Conservation (phyloP, 2,888 invertebrate genomes). For the Torymus auratus region DNA sequence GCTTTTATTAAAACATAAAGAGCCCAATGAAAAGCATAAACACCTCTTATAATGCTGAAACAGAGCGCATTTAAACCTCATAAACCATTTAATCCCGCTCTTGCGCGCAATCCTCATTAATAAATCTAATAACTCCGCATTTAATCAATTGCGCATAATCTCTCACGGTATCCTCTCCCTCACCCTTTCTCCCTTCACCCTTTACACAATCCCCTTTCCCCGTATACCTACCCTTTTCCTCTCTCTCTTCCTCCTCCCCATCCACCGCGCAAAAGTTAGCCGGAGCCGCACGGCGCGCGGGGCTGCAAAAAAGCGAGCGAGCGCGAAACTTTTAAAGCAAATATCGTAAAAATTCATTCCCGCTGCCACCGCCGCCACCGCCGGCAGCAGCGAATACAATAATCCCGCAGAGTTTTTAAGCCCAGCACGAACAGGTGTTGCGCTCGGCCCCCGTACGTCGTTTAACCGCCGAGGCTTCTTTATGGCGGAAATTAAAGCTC, state of each 20-base stretch:
- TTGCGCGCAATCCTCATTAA: no score
- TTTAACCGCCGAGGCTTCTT: conserved; percentile 65
- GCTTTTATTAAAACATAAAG: no score
- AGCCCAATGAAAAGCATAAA: no score
- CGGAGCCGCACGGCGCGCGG: background rate
- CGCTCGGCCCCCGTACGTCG: conserved; percentile 65
- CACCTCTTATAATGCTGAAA: no score
- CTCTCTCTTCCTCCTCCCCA: no score
- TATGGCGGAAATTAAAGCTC: conserved; percentile 67
- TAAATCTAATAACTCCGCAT: background rate
- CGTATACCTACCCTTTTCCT: no score
- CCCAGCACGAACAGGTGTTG: conserved; percentile 44
- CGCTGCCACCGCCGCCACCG: conserved; percentile 53
- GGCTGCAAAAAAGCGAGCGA: conserved; percentile 14
- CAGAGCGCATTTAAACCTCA: no score
- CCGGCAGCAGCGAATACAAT: conserved; percentile 40
- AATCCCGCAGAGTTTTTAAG: conserved; percentile 51
- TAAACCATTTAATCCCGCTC: no score
- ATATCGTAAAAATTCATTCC: conserved; percentile 70
- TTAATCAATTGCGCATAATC: conserved; percentile 6
- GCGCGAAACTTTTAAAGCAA: conserved; percentile 66
- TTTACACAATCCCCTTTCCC: no score
- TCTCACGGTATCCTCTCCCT: background rate
- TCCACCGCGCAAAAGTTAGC: no score
- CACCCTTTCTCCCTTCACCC: background rate